phyloP scores from a whole-genome alignment of 2,888 invertebrate genomes.

The Julus scandinavius region DNA sequence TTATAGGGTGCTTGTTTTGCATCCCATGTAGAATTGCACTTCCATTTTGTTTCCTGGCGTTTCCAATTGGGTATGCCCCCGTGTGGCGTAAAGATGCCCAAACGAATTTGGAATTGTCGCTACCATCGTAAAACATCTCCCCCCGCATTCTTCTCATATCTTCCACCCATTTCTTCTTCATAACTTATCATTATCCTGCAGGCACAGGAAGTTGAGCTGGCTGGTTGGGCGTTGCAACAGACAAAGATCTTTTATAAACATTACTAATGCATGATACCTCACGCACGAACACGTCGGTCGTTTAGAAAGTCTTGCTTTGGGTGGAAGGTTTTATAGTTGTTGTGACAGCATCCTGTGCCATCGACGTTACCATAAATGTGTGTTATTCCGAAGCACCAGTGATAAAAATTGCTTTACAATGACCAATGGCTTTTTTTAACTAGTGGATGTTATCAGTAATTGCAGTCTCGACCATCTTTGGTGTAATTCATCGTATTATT shows the following conservation, averaged over 20 bases:
- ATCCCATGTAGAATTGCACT: constrained; percentile 30
- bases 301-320: background rate
- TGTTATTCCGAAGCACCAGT: background rate
- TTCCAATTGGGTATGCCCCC: background rate
- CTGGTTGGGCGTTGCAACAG: background rate
- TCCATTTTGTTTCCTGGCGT: constrained; percentile 14
- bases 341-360: background rate
- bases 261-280: background rate
- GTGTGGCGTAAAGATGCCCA: background rate
- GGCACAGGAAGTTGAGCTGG: background rate
- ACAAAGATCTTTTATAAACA: background rate
- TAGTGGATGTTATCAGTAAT: background rate
- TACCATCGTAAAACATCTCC: constrained; percentile 10
- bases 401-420: constrained; percentile 18
- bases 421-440: constrained; percentile 6
- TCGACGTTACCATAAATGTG: background rate
- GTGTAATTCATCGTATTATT: background rate
- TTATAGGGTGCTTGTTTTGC: background rate
- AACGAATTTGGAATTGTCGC: background rate
- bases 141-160: background rate
- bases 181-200: constrained; percentile 12
- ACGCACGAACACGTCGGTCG: background rate
- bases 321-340: background rate
- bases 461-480: background rate
- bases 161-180: background rate